A percentile compares a stretch with the other conserved stretches of the same genome.
Conservation (phyloP, 1,140 invertebrate genomes). For the Batillaria attramentaria region DNA sequence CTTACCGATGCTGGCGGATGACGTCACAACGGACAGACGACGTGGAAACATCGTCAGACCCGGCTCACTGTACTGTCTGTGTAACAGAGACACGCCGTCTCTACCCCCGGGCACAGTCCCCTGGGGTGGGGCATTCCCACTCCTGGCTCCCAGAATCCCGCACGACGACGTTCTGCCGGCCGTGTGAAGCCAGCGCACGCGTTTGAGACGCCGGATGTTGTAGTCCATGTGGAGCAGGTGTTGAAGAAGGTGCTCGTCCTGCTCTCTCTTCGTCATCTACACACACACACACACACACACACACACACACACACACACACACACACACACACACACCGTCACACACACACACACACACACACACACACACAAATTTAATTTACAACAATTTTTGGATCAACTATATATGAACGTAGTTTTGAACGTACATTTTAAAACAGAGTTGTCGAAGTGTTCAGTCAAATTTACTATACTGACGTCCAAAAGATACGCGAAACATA, state of each 20-base stretch:
- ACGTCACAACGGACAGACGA: no score
- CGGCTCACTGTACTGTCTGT: no score
- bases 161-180: background rate
- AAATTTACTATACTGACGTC: constrained; percentile 9
- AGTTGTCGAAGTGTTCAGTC: constrained; percentile 17
- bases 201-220: constrained; percentile 20
- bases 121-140: background rate
- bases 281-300: no score
- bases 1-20: no score
- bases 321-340: no score
- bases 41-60: no score
- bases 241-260: constrained; percentile 10
- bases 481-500: constrained; percentile 20
- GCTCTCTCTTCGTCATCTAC: no score
- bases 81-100: no score
- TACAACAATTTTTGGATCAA: background rate
- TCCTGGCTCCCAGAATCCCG: background rate
- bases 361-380: background rate
- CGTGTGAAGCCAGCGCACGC: background rate
- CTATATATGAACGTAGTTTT: no score
- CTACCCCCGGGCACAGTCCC: background rate
- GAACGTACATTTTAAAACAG: no score
- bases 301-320: no score
- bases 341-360: background rate
- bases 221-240: constrained; percentile 24